A percentile compares a stretch with the other conserved stretches of the same genome.
These are phyloP conservation scores for Cyprinella venusta DNA, from an alignment of 2,797 vertebrate species.

Conservation along the genomic window DNA sequence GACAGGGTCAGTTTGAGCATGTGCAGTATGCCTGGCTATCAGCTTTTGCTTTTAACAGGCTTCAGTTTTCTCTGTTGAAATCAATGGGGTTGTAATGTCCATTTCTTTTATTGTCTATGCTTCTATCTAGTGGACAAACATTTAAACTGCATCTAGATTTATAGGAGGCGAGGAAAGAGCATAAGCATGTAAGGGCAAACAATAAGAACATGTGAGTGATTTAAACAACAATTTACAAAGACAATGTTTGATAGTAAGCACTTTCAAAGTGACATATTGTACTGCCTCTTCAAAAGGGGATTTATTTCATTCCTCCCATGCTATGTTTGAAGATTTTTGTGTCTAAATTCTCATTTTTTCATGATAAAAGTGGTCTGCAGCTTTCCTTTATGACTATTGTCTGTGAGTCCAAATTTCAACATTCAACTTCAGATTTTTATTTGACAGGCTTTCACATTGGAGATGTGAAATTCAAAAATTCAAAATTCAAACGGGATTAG, in stretches of 20 bases:
- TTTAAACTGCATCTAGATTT: background rate
- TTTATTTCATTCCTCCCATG: background rate
- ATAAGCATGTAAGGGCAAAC: background rate
- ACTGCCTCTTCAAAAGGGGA: background rate
- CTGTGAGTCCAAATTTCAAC: too few species aligned
- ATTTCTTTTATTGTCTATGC: background rate
- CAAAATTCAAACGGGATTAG: too few species aligned
- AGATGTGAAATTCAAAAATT: too few species aligned
- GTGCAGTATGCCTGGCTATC: too few species aligned
- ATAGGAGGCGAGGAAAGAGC: background rate
- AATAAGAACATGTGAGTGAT: background rate
- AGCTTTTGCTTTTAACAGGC: too few species aligned
- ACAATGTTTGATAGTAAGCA: background rate
- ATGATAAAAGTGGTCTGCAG: background rate
- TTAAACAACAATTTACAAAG: background rate
- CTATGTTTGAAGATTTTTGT: background rate
- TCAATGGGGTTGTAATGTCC: too few species aligned
- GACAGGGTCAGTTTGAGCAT: too few species aligned
- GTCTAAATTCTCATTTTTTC: background rate
- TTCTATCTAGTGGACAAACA: slow-evolving; percentile 37
- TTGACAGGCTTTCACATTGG: too few species aligned
- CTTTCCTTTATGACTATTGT: background rate
- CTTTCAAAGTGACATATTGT: background rate
- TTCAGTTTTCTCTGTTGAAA: too few species aligned
- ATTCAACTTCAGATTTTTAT: too few species aligned